phyloP scores from a whole-genome alignment of 2,113 vertebrate genomes.

The Vireo altiloquus region DNA sequence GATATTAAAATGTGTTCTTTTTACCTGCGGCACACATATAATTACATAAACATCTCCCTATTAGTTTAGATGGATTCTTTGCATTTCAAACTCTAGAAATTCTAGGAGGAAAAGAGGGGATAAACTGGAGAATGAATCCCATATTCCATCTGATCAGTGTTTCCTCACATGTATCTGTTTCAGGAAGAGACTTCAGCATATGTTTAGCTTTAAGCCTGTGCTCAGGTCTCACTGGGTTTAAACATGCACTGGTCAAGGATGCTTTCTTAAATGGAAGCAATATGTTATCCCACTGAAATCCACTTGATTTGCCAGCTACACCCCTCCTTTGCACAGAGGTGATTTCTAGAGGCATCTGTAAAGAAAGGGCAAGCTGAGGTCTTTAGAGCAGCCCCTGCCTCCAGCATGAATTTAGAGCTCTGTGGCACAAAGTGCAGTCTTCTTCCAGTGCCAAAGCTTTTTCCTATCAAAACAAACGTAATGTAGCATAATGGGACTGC shows the following conservation, averaged over 20 bases:
- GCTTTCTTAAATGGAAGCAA: conserved; percentile 45
- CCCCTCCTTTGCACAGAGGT: neutral
- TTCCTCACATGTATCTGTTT: conserved; percentile 37
- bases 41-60: neutral
- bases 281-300: conserved; percentile 23
- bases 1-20: neutral
- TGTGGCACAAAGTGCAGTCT: neutral
- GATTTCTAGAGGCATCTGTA: neutral
- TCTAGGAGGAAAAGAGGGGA: neutral
- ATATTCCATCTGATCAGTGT: neutral
- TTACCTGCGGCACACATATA: neutral
- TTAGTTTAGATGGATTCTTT: neutral
- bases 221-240: conserved; percentile 42
- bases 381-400: neutral
- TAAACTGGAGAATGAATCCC: neutral
- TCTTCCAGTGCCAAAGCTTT: neutral
- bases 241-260: neutral
- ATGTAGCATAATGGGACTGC: neutral
- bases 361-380: neutral
- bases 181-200: conserved; percentile 20
- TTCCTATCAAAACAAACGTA: neutral
- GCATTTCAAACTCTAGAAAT: neutral
- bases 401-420: neutral
- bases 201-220: conserved; percentile 39
- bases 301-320: neutral